phyloP scores from a whole-genome alignment of 2,888 invertebrate genomes.

The Caenorhabditis sinica region DNA sequence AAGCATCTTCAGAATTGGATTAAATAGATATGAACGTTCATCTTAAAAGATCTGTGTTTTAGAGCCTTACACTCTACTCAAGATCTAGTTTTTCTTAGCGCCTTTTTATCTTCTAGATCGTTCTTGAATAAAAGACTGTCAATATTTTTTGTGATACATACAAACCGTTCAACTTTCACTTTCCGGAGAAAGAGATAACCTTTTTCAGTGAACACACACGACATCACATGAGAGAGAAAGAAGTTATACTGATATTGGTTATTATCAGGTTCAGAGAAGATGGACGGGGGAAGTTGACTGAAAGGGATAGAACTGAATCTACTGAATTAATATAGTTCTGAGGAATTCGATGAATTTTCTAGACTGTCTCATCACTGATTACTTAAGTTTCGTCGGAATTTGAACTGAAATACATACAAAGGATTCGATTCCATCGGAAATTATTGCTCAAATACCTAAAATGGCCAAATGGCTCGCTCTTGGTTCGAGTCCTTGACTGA shows the following conservation, averaged over 20 bases:
- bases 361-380: too few species aligned
- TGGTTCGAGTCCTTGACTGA: too few species aligned
- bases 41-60: conserved; percentile 28
- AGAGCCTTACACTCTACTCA: conserved; percentile 48
- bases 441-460: too few species aligned
- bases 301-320: neutral
- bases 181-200: neutral
- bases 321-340: neutral
- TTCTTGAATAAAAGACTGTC: conserved; percentile 1
- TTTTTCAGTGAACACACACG: conserved; percentile 4
- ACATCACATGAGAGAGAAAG: neutral
- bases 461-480: too few species aligned
- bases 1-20: neutral
- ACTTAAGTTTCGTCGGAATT: too few species aligned
- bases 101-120: conserved; percentile 20
- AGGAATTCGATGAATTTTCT: neutral
- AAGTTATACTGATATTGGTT: neutral
- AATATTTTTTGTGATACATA: conserved; percentile 20
- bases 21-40: conserved; percentile 11
- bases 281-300: neutral
- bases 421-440: too few species aligned
- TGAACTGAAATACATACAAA: too few species aligned
- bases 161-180: conserved; percentile 34
- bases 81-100: conserved; percentile 13
- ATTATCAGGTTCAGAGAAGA: neutral